phyloP scores from a whole-genome alignment of 2,113 vertebrate genomes.

The Zapus hudsonius region DNA sequence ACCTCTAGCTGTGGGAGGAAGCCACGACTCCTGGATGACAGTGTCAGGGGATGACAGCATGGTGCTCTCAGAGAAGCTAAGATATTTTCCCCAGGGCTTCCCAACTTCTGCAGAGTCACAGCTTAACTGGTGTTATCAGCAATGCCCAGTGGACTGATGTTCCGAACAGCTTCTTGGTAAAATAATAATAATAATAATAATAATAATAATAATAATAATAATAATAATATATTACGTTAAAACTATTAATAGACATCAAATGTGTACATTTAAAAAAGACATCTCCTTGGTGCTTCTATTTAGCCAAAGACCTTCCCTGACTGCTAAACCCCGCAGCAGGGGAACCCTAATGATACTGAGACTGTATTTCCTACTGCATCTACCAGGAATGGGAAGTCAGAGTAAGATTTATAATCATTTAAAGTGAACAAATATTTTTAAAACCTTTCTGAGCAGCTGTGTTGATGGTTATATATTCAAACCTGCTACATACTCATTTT shows the following conservation, averaged over 20 bases:
- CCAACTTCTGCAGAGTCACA: neutral
- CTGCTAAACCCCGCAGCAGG: neutral
- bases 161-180: neutral
- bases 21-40: neutral
- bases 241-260: no score
- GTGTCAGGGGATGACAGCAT: no score
- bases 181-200: no score
- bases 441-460: slow-evolving; percentile 53
- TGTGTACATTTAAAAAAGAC: no score
- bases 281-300: neutral
- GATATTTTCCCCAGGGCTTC: neutral
- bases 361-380: neutral
- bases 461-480: slow-evolving; percentile 50
- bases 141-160: neutral
- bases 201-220: no score
- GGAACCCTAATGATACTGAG: neutral
- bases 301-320: neutral
- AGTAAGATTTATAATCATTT: slow-evolving; percentile 42
- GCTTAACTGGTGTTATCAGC: neutral
- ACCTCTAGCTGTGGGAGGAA: neutral
- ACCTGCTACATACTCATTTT: slow-evolving; percentile 45
- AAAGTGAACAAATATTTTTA: slow-evolving; percentile 12
- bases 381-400: neutral
- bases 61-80: neutral
- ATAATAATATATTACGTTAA: no score